Base-by-base conservation (phyloP, 2,797 vertebrate species). In the Neomorphus geoffroyi region DNA sequence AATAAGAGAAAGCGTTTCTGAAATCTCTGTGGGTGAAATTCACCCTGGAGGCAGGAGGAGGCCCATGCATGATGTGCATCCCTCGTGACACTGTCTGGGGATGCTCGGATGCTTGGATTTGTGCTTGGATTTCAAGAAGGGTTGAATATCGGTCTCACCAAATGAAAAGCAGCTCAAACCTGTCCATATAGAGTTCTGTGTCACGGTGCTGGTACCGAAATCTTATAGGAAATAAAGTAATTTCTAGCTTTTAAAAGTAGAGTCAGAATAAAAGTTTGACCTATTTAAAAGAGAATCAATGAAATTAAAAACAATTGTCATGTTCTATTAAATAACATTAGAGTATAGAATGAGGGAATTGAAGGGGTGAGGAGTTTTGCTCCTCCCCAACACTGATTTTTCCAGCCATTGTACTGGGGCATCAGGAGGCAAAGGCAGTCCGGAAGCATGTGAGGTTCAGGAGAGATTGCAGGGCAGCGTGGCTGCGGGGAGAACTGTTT, bases 401-500 rank as follows among this genome's bases (percentile, higher is more conserved):
- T 77, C 27, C 33, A 30, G 35, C 56, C 7, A 13, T 95, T 96
- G 87, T 84, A 9, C n/a, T 30, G 4, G 41, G 45, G 18, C 64
- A 93, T 81, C 80, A 41, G 9, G 9, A 81, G 32, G 51, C 70
- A 60, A 60, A 69, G 39, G 57, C 35, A 87, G 61, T 28, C 0
- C 1, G 45, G 57, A 82, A 84, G 32, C 24, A 24, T 56, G 56
- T 0, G 1, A 82, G 21, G 9, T 82, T 53, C 0, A 0, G 8
- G n/a, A 70, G 43, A 69, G 54, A 32, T 32, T 14, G 35, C 56
- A 79, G 66, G 48, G 50, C 18, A 51, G 30, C 0, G 10, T 54
- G 88, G 3, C 35, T 18, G 24, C 1, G 16, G 6, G 28, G 45
- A 56, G 2, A 33, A 21, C 37, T 2, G 1, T 67, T 83, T 90